phyloP scores from a whole-genome alignment of 2,888 invertebrate genomes.

The Teleiodes luculella region DNA sequence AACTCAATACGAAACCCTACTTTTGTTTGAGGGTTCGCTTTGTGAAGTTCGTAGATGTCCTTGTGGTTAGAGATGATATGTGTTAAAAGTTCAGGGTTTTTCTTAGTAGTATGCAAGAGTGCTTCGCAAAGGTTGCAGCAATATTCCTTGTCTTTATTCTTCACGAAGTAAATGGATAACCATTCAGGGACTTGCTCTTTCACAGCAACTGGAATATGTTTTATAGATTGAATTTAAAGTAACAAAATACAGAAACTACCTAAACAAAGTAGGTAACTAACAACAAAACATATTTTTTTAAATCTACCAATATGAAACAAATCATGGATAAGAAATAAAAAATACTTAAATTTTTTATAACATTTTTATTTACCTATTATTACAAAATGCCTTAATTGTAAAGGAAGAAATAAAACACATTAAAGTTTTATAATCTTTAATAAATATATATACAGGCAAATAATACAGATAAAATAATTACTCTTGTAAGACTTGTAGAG shows the following conservation, averaged over 20 bases:
- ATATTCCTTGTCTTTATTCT: conserved; percentile 32
- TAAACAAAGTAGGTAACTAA: background rate
- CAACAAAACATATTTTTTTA: background rate
- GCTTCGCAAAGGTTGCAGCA: conserved; percentile 62
- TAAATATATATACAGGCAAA: background rate
- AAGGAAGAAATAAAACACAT: too few species aligned
- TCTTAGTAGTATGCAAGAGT: conserved; percentile 33
- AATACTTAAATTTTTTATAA: background rate
- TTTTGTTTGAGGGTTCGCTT: conserved; percentile 52
- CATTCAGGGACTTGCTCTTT: conserved; percentile 46
- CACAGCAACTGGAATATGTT: background rate
- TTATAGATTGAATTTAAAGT: background rate
- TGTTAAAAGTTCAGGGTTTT: conserved; percentile 44
- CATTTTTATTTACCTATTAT: too few species aligned
- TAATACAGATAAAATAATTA: background rate
- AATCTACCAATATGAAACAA: background rate
- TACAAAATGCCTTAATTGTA: too few species aligned
- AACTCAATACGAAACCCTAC: conserved; percentile 68
- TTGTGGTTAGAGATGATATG: conserved; percentile 52
- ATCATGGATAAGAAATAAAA: background rate
- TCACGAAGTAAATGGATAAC: conserved; percentile 58
- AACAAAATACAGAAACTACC: too few species aligned
- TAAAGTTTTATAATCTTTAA: background rate
- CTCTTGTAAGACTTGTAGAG: too few species aligned
- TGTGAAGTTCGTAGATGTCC: conserved; percentile 61